Base-by-base conservation (phyloP, 2,888 invertebrate species). In the Caenorhabditis parvicauda region DNA sequence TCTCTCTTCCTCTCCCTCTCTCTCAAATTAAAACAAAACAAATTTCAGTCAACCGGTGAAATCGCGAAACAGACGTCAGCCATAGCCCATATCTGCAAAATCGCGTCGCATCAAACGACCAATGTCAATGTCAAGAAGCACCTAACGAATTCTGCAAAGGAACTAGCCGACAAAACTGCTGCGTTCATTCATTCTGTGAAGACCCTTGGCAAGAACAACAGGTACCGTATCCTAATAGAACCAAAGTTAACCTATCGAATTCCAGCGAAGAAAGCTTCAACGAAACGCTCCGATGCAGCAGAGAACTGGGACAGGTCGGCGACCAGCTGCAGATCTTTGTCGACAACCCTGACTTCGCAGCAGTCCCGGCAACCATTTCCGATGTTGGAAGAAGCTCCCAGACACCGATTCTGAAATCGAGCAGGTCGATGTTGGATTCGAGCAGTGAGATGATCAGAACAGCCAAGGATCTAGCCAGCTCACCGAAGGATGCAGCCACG, bases 81-180 rank as follows among this genome's bases (percentile, higher is more conserved):
- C 6, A 86, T 98, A 48, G 96, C 96, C 83, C 94, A 93, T 81
- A 90, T 93, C 37, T 96, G 96, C 81, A 87, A 95, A 28, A 87
- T 89, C 50, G 95, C 96, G 0, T 93, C 93, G 28, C 89, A 90
- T 65, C 90, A 90, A 80, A 92, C 92, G 1, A 87, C 86, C 83
- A 90, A 93, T 0, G 89, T 90, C 3, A 70, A 62, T 37, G 92
- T 92, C 54, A 95, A 95, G 84, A 85, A 93, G 29, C 94, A 94
- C 83, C 95, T 98, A 83, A 94, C 98, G 52, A 92, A 95, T 82
- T 90, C 92, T 67, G 96, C 96, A 52, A 93, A 94, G 82, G 93
- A 95, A 79, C 92, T 98, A 1, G 96, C 96, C 47, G 91, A 91
- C 83, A 91, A 91, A 19, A 98, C 98, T 0, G 91, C 94, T 0